Conservation (phyloP, 2,888 invertebrate genomes). For the Hipparchia sbordonii region DNA sequence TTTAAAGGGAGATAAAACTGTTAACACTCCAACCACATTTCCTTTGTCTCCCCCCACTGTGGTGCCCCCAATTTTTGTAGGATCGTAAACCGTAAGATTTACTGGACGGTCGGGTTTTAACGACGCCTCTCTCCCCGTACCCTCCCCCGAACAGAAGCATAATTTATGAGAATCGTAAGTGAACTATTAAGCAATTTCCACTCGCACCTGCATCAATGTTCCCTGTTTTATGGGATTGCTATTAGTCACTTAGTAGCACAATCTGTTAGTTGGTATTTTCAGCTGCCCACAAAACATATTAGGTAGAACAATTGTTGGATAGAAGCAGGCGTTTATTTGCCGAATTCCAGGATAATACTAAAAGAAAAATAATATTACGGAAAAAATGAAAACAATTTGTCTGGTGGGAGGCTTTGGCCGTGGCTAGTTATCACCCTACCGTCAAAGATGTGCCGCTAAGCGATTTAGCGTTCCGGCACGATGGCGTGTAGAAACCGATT, state of each 20-base stretch:
- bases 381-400: too few species aligned
- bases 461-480: too few species aligned
- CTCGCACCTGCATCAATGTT: slow-evolving; percentile 52
- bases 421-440: too few species aligned
- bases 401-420: too few species aligned
- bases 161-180: slow-evolving; percentile 72
- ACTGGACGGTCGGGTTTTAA: slow-evolving; percentile 74
- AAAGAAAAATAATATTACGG: too few species aligned
- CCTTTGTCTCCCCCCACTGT: slow-evolving; percentile 23
- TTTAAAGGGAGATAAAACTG: slow-evolving; percentile 30
- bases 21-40: slow-evolving; percentile 28
- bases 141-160: slow-evolving; percentile 59
- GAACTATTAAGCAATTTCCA: slow-evolving; percentile 66
- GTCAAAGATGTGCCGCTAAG: too few species aligned
- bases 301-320: too few species aligned
- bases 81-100: slow-evolving; percentile 78
- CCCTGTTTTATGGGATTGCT: slow-evolving; percentile 41
- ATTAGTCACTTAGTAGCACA: slow-evolving; percentile 24
- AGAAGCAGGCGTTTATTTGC: too few species aligned
- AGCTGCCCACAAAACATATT: neutral
- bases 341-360: too few species aligned
- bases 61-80: slow-evolving; percentile 71
- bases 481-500: too few species aligned
- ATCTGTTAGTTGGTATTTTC: neutral
- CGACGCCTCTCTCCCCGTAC: slow-evolving; percentile 59